Evolutionary conservation across 2,888 invertebrate genomes (phyloP).

Genomic region (Patella ulyssiponensis): DNA sequence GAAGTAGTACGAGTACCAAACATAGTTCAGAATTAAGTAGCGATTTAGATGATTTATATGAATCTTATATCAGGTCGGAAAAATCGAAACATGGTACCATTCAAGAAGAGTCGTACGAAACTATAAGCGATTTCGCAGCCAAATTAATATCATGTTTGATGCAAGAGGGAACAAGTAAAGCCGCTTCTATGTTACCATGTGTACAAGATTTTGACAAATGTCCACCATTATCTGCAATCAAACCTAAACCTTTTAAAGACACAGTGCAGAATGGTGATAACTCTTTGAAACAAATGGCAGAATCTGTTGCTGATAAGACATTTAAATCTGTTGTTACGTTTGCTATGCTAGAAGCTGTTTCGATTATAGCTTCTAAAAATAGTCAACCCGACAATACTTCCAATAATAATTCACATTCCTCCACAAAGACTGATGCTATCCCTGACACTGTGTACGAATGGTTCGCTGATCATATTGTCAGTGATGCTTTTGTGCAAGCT

Average conservation of each 20-base stretch:
- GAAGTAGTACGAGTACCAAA: conserved; percentile 74
- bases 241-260: conserved; percentile 36
- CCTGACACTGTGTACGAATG: conserved; percentile 26
- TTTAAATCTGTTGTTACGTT: conserved; percentile 1
- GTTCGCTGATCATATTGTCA: conserved; percentile 42
- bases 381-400: not conserved
- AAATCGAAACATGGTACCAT: conserved; percentile 59
- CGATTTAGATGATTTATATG: conserved; percentile 67
- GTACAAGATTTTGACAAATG: conserved; percentile 45
- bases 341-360: conserved; percentile 2
- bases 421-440: not conserved
- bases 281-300: conserved; percentile 19
- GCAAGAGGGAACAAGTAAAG: conserved; percentile 51
- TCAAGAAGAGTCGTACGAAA: conserved; percentile 54
- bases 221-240: conserved; percentile 34
- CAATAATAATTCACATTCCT: not conserved
- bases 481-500: conserved; percentile 37
- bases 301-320: conserved; percentile 16
- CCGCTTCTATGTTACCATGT: conserved; percentile 44
- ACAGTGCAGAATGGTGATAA: conserved; percentile 13
- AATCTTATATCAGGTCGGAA: conserved; percentile 57
- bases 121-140: conserved; percentile 57
- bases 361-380: not conserved
- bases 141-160: conserved; percentile 44
- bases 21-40: conserved; percentile 67